Evolutionary conservation across 2,113 vertebrate species (phyloP).

Genomic region (Cercocebus atys): DNA sequence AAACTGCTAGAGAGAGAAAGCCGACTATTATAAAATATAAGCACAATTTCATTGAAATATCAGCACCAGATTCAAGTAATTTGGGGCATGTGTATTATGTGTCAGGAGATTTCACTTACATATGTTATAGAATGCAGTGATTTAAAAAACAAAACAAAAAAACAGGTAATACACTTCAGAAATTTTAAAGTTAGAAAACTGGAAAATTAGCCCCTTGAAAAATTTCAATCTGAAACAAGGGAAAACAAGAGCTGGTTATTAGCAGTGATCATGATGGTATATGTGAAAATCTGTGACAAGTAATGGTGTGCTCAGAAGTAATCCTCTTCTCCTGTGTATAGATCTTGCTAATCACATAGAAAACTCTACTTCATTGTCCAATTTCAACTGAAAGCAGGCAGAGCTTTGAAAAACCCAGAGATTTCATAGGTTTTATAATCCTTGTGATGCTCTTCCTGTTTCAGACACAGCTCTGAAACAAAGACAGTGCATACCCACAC

Average conservation of each 20-base stretch:
- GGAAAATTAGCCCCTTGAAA: not conserved
- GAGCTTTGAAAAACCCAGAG: slow-evolving; percentile 24
- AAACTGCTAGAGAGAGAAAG: not conserved
- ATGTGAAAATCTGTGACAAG: slow-evolving; percentile 17
- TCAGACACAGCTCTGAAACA: slow-evolving; percentile 31
- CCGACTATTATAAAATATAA: not conserved
- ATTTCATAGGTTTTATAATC: not conserved
- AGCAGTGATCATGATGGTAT: not conserved
- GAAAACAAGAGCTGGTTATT: not conserved
- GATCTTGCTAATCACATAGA: not conserved
- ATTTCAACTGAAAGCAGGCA: slow-evolving; percentile 31
- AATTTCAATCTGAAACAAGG: not conserved
- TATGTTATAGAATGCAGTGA: not conserved
- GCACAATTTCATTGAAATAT: not conserved
- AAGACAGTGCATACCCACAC: not conserved
- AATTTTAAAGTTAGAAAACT: not conserved
- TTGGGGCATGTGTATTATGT: not conserved
- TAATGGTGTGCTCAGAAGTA: not conserved
- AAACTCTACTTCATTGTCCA: slow-evolving; percentile 25
- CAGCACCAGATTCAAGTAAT: not conserved
- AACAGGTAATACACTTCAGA: not conserved
- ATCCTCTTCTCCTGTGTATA: not conserved
- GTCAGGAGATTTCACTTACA: not conserved
- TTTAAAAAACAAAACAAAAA: not conserved
- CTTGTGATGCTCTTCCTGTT: not conserved